Base-by-base conservation (phyloP, 2,113 vertebrate genomes). In the Gallinago media region DNA sequence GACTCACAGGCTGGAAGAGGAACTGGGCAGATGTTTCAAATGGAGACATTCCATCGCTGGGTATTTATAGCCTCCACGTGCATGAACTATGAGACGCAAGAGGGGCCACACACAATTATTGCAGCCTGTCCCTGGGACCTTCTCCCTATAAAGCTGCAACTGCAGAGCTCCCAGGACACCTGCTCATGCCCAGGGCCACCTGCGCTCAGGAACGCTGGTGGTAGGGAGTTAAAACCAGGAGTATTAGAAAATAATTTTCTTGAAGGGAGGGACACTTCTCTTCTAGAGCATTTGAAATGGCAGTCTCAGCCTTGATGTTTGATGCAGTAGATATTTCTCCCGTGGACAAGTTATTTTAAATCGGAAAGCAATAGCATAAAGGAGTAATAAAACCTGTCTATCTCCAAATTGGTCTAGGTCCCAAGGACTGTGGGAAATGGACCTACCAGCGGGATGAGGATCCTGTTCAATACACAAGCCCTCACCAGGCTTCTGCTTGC, bases 21-120 rank as follows among this genome's bases (percentile, higher is more conserved):
- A 95, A 93, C 62, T 11, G 62, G 84, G 81, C 85, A 93, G 93
- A 91, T 83, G 80, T 95, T 95, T 93, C 80, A 80, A 54, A 80
- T 1, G 1, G 72, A 90, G 82, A 92, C 71, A 80, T 96, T 56
- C 77, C 94, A 67, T 95, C 94, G 94, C 32, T 70, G 62, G 12
- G 15, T 22, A 74, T 79, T 74, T 44, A 90, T 76, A 71, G 62
- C 78, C 85, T 90, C 63, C 90, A 90, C 92, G 71, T 88, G 74
- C 66, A 80, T 4, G 40, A 85, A 44, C 54, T 46, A 20, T 23
- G 62, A 47, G 56, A 44, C 27, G 6, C 8, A 66, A 79, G 5
- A 61, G 32, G 49, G 62, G 50, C 75, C 78, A 88, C 73, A 34
- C 16, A 56, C 47, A 82, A 88, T 67, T 80, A 80, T 55, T 88